Evolutionary conservation across 37 sponge, comb jelly and placozoan genomes (phyloP), one percentile per base, ranked within the genome.

Genomic region (Spongilla lacustris): DNA sequence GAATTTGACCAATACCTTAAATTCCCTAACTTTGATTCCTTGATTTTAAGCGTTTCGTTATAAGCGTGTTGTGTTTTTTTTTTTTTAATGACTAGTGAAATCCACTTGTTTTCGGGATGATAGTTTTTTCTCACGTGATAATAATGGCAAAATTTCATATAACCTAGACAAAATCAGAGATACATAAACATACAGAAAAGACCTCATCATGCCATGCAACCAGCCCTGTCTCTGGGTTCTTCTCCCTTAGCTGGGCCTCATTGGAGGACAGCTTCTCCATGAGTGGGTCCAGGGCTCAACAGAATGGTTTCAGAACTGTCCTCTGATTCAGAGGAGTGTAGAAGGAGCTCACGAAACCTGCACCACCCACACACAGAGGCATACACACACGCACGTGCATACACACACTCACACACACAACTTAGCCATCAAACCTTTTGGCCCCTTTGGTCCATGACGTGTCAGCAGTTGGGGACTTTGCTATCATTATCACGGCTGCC

Each of bases 391-490:
- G 11, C 19, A 58, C 14, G 11, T 14, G 11, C 58, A 58, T 17
- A 58, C 19, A 58, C 58, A 58, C 58, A 58, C 58, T 13, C 58
- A 19, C 58, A 58, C 58, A 58, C 58, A 58, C 33, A 97, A 34
- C 41, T 95, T 95, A 29, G 98, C 98, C 92, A 97, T 91, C 41
- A 97, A 71, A 10, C 71, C 98, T 78, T 79, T 97, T 97, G 58
- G 94, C 98, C 2, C 98, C 98, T 74, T 97, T 97, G 71, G 89
- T 91, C 98, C 98, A 97, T 0, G 98, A 89, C 12, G 93, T n/a
- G 66, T 97, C 98, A 32, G 95, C 89, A 78, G 81, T 79, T 41
- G 98, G 90, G 34, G 95, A 93, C 68, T 95, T 97, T 24, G 91
- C 79, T 27, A 96, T 82, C 67, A 86, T 84, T 22, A 96, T 96